Evolutionary conservation across 2,113 vertebrate genomes (phyloP).

Genomic region (Delphinapterus leucas): DNA sequence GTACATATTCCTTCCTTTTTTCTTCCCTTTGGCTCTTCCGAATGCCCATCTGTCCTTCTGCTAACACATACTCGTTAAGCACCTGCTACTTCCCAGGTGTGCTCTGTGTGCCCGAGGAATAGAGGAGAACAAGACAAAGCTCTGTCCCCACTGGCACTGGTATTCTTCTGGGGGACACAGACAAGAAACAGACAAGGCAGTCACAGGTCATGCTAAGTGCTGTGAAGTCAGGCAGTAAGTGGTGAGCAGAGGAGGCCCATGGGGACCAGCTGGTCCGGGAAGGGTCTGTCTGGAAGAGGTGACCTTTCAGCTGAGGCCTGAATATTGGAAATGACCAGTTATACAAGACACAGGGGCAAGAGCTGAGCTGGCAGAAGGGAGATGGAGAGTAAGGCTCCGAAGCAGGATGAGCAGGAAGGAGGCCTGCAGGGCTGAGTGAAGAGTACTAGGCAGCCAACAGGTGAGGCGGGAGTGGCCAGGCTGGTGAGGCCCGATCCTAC

Average conservation of each 20-base stretch:
- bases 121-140: background rate
- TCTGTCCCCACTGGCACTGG: background rate
- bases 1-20: background rate
- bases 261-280: background rate
- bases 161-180: background rate
- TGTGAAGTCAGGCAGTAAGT: background rate
- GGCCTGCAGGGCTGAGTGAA: background rate
- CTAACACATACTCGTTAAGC: background rate
- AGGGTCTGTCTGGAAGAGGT: background rate
- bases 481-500: no score
- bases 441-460: accelerated
- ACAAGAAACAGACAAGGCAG: background rate
- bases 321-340: background rate
- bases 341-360: accelerated
- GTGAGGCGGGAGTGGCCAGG: accelerated
- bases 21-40: background rate
- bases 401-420: background rate
- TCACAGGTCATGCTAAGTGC: accelerated
- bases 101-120: accelerated
- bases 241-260: background rate
- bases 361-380: background rate
- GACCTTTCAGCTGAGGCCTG: background rate
- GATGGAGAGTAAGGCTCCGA: background rate
- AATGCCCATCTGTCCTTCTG: background rate
- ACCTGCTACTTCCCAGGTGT: background rate